A percentile compares a stretch with the other conserved stretches of the same genome.
Conservation (phyloP, 2,113 vertebrate genomes). For the Sturnus vulgaris region DNA sequence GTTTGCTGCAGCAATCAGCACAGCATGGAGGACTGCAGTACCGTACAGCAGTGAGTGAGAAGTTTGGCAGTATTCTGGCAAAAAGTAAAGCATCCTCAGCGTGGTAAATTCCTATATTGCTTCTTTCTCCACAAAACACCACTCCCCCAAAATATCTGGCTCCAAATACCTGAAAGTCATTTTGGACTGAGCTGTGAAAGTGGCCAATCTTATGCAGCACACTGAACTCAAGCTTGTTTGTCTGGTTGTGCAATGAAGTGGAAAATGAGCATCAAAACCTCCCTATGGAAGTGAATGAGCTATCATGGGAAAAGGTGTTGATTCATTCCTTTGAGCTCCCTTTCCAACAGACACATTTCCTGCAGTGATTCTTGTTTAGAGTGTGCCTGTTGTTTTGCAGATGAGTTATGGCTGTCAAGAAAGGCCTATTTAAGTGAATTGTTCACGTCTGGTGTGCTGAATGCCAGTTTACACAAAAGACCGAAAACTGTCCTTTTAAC, state of each 20-base stretch:
- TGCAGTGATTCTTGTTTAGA: not conserved
- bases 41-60: not conserved
- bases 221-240: not conserved
- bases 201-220: not conserved
- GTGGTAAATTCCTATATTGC: not conserved
- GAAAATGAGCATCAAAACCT: slow-evolving; percentile 32
- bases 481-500: not conserved
- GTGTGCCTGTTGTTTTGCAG: slow-evolving; percentile 35
- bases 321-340: not conserved
- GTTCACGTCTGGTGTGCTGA: not conserved
- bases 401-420: slow-evolving; percentile 38
- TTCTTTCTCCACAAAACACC: not conserved
- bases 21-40: not conserved
- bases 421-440: slow-evolving; percentile 8
- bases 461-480: not conserved
- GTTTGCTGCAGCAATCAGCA: not conserved
- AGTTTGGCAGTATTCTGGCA: not conserved
- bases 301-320: not conserved
- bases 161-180: not conserved
- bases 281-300: not conserved
- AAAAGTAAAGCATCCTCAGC: not conserved
- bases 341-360: not conserved
- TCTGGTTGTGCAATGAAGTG: not conserved
- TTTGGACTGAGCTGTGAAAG: not conserved
- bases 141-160: not conserved